Evolutionary conservation across 2,797 vertebrate genomes (phyloP).

Genomic region (Poecilia wingei): DNA sequence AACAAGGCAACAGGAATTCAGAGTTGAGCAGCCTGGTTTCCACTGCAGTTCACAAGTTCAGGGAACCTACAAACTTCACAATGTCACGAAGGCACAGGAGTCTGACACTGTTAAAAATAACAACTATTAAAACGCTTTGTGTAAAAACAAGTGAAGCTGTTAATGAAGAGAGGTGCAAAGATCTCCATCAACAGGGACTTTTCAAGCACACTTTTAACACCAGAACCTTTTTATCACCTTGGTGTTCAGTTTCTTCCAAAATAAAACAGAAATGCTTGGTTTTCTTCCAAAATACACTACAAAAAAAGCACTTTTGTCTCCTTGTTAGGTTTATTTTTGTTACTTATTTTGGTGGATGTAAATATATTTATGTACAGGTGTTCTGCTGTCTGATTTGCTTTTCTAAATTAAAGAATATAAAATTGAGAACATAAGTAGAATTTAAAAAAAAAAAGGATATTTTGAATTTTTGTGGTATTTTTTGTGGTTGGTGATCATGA

Average conservation of each 20-base stretch:
- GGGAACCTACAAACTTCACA: background rate
- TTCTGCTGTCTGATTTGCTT: constrained; percentile 50
- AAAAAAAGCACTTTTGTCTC: constrained; percentile 28
- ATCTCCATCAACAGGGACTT: constrained; percentile 26
- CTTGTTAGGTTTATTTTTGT: constrained; percentile 14
- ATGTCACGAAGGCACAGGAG: constrained; percentile 17
- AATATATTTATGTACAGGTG: constrained; percentile 53
- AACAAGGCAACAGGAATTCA: constrained; percentile 8
- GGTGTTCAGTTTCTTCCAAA: constrained; percentile 45
- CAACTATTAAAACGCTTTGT: background rate
- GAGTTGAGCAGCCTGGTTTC: constrained; percentile 2
- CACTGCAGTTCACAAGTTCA: background rate
- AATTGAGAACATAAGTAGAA: constrained; percentile 18
- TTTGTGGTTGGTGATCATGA: constrained; percentile 35
- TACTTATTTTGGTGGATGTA: constrained; percentile 41
- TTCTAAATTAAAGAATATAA: constrained; percentile 35
- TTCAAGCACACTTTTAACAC: constrained; percentile 48
- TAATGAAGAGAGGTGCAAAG: constrained; percentile 11
- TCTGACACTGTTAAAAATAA: background rate
- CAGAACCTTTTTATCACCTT: constrained; percentile 47
- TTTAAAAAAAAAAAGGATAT: background rate
- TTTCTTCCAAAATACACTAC: constrained; percentile 35
- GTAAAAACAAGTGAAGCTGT: background rate
- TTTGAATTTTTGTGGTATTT: constrained; percentile 46
- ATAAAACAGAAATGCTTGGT: constrained; percentile 24